Evolutionary conservation across 1,140 invertebrate species (phyloP).

Genomic region (Drosophila ohnishii): DNA sequence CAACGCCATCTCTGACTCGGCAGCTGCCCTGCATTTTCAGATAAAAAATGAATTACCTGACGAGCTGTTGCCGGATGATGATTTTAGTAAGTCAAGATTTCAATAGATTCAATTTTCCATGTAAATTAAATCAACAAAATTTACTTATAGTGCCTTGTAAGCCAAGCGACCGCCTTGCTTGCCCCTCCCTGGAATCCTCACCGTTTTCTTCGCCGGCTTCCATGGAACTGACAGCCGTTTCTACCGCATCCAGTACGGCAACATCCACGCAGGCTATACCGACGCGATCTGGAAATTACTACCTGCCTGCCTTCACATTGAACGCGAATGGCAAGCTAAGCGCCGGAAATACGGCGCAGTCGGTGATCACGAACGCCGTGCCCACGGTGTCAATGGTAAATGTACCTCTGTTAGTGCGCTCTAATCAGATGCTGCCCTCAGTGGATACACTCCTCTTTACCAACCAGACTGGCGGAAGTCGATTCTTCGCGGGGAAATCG

Average conservation of each 20-base stretch:
- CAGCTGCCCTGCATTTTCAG: conserved; percentile 78
- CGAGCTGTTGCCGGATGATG: conserved; percentile 65
- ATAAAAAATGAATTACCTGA: conserved; percentile 77
- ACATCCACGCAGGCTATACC: conserved; percentile 41
- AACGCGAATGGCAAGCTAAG: conserved; percentile 68
- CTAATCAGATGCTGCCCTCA: conserved; percentile 75
- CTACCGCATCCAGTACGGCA: conserved; percentile 37
- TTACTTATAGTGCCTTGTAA: conserved; percentile 61
- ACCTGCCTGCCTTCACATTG: conserved; percentile 66
- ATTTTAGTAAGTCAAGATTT: conserved; percentile 63
- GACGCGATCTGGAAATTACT: conserved; percentile 64
- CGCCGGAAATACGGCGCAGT: conserved; percentile 22
- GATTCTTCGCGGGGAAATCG: conserved; percentile 64
- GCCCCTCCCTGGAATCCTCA: conserved; percentile 76
- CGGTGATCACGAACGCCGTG: conserved; percentile 14
- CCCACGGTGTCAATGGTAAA: conserved; percentile 66
- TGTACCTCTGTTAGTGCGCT: conserved; percentile 67
- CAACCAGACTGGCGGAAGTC: conserved; percentile 67
- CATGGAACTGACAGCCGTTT: conserved; percentile 69
- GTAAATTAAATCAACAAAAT: neutral
- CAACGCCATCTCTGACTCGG: conserved; percentile 76
- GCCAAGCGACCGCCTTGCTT: conserved; percentile 64
- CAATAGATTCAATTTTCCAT: neutral
- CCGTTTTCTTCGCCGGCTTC: conserved; percentile 80
- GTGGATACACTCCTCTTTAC: conserved; percentile 77